phyloP scores from a whole-genome alignment of 2,113 vertebrate genomes.

The Tautogolabrus adspersus region DNA sequence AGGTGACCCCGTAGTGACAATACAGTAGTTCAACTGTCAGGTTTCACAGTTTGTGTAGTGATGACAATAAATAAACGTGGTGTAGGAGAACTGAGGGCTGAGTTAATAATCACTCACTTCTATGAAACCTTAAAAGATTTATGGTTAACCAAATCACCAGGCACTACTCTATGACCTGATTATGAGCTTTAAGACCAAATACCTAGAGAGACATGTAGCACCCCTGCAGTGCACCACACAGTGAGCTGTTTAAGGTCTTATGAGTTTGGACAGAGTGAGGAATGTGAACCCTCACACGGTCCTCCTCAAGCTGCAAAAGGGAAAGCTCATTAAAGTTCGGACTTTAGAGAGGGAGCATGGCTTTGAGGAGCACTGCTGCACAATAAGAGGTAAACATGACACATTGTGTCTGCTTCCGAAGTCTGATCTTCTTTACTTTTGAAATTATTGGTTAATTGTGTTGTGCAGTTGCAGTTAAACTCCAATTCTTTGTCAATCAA shows the following conservation, averaged over 20 bases:
- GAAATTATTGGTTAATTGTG: slow-evolving; percentile 8
- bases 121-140: slow-evolving; percentile 33
- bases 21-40: no score
- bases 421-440: slow-evolving; percentile 35
- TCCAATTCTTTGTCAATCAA: slow-evolving; percentile 58
- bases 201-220: slow-evolving; percentile 40
- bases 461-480: slow-evolving; percentile 19
- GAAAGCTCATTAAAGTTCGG: slow-evolving; percentile 81
- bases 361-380: slow-evolving; percentile 50
- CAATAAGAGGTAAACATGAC: slow-evolving; percentile 34
- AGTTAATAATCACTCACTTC: neutral
- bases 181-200: slow-evolving; percentile 51
- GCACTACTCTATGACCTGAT: slow-evolving; percentile 57
- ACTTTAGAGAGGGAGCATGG: slow-evolving; percentile 50
- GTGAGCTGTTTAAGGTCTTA: slow-evolving; percentile 80
- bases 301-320: slow-evolving; percentile 62
- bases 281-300: slow-evolving; percentile 80
- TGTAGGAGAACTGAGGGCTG: neutral
- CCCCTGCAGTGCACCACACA: slow-evolving; percentile 68
- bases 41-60: neutral
- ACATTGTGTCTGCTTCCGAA: slow-evolving; percentile 27
- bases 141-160: slow-evolving; percentile 25
- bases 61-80: neutral
- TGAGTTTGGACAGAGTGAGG: slow-evolving; percentile 76
- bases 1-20: no score